Evolutionary conservation across 2,113 vertebrate genomes (phyloP).

Genomic region (Oplegnathus fasciatus): DNA sequence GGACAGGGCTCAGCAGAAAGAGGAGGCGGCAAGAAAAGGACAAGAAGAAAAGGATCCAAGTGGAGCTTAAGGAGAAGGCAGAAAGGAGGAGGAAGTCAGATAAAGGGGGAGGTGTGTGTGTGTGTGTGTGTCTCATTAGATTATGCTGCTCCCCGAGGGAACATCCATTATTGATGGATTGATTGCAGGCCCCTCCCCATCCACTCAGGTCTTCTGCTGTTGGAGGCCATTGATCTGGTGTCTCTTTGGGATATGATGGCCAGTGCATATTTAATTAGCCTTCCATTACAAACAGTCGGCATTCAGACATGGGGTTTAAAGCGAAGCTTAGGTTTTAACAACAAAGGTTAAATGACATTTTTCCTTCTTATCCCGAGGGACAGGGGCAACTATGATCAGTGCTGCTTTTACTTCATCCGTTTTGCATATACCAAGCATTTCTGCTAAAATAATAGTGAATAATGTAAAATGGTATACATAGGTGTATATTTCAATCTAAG

Average conservation of each 20-base stretch:
- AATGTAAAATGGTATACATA: not conserved
- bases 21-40: conserved; percentile 24
- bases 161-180: conserved; percentile 80
- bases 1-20: conserved; percentile 36
- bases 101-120: conserved; percentile 61
- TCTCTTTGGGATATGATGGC: conserved; percentile 72
- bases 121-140: conserved; percentile 72
- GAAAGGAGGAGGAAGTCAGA: conserved; percentile 63
- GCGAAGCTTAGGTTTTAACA: conserved; percentile 33
- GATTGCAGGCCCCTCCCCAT: conserved; percentile 77
- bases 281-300: conserved; percentile 62
- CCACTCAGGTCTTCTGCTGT: conserved; percentile 64
- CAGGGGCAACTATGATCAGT: not conserved
- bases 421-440: not conserved
- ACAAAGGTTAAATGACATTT: conserved; percentile 52
- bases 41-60: conserved; percentile 34
- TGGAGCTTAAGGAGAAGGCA: conserved; percentile 29
- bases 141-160: conserved; percentile 74
- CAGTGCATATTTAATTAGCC: conserved; percentile 78
- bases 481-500: not conserved
- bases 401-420: not conserved
- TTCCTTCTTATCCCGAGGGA: conserved; percentile 17
- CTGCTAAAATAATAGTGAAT: not conserved
- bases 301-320: conserved; percentile 42
- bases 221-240: conserved; percentile 71